phyloP scores from a whole-genome alignment of 2,888 invertebrate species.

The Phoronis australis region DNA sequence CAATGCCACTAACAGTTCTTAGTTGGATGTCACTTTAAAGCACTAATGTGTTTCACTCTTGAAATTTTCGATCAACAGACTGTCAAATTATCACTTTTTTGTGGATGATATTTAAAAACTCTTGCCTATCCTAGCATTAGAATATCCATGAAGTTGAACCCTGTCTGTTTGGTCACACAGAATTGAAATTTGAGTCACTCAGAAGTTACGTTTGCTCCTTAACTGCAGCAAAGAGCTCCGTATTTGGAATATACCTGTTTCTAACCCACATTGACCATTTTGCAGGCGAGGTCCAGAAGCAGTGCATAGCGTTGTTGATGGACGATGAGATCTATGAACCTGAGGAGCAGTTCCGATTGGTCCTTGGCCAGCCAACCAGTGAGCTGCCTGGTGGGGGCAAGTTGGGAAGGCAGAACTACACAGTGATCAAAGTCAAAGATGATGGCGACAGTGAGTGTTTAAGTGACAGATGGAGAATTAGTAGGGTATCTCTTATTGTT shows the following conservation, averaged over 20 bases:
- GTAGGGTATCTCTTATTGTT: background rate
- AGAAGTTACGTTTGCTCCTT: no score
- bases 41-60: no score
- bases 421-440: constrained; percentile 41
- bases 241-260: background rate
- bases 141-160: no score
- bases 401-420: constrained; percentile 34
- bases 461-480: no score
- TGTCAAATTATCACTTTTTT: no score
- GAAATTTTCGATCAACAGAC: no score
- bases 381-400: constrained; percentile 30
- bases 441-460: constrained; percentile 48
- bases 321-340: constrained; percentile 43
- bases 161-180: no score
- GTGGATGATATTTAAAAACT: no score
- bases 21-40: no score
- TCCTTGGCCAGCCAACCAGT: constrained; percentile 41
- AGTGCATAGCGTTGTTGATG: constrained; percentile 41
- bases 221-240: background rate
- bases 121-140: background rate
- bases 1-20: no score
- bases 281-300: constrained; percentile 42
- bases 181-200: no score
- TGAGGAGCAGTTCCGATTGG: constrained; percentile 44
- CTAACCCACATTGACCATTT: background rate